These are phyloP conservation scores for Hoplodrina blanda DNA, from an alignment of 2,888 invertebrate genomes.

Conservation along the genomic window DNA sequence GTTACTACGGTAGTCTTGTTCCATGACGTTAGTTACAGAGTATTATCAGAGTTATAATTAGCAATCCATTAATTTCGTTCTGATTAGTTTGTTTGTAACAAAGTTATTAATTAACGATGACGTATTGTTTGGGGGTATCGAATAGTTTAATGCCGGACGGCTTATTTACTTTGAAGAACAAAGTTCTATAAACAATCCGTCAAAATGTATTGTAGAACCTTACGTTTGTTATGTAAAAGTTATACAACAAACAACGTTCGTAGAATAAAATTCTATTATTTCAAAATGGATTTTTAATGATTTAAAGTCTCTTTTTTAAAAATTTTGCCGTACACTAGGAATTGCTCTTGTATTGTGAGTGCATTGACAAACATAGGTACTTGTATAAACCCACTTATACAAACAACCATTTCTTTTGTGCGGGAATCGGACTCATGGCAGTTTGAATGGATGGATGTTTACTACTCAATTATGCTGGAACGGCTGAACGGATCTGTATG, in stretches of 20 bases:
- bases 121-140: slow-evolving; percentile 9
- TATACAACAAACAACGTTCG: slow-evolving; percentile 3
- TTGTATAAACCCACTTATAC: background rate
- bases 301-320: no score
- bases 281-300: no score
- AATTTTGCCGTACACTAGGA: no score
- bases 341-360: no score
- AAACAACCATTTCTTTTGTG: background rate
- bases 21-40: background rate
- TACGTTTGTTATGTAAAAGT: background rate
- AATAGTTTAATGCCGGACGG: slow-evolving; percentile 12
- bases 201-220: slow-evolving; percentile 13
- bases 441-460: no score
- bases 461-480: no score
- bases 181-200: slow-evolving; percentile 27
- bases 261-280: no score
- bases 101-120: slow-evolving; percentile 42
- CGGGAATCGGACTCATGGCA: no score
- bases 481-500: no score
- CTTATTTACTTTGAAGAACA: slow-evolving; percentile 34
- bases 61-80: slow-evolving; percentile 37
- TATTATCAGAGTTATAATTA: slow-evolving; percentile 10
- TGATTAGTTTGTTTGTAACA: slow-evolving; percentile 40
- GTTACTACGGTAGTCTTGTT: background rate
- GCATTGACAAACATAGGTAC: no score